Base-by-base conservation (phyloP, 2,797 vertebrate species). In the Rhyacichthys aspro region DNA sequence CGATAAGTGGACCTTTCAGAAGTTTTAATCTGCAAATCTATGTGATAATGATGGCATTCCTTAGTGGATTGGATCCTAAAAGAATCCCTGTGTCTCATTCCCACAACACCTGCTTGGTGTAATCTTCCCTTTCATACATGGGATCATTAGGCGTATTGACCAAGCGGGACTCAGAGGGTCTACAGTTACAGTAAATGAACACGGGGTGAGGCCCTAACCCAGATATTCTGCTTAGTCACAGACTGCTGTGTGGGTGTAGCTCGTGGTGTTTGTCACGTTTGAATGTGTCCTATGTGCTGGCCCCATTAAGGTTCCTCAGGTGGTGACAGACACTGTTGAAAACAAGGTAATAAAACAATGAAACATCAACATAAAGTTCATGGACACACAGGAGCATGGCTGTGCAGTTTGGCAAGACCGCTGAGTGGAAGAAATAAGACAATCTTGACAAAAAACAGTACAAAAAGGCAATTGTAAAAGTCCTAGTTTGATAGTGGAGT, bases 1-100 rank as follows among this genome's bases (percentile, higher is more conserved):
- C 76, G 53, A 72, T 77, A 88, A 89, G 86, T 88, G 88, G 77
- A 38, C 46, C 62, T 74, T 82, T 88, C 71, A 72, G 69, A 87
- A 66, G 74, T 70, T 82, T 83, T 86, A 86, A 88, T 90, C 88
- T 88, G 71, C 34, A 83, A 74, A 89, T 90, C 86, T 87, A 38
- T 75, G 78, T 53, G 76, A 82, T 85, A 72, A 85, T 71, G 69
- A 11, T 61, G 70, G 37, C 81, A 90, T 83, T 89, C 78, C 85
- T 79, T 32, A 52, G 74, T 74, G 78, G 72, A 86, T 67, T 82
- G 80, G 55, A 67, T 47, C 52, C 78, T 77, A 64, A 85, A 88
- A 78, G 70, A 79, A 47, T 66, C 63, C 43, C 64, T 76, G 75
- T 82, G 72, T 74, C 64, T 33, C 60, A n/a, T 60, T 80, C 63